Evolutionary conservation across 2,888 invertebrate genomes (phyloP).

Genomic region (Apamea monoglypha): DNA sequence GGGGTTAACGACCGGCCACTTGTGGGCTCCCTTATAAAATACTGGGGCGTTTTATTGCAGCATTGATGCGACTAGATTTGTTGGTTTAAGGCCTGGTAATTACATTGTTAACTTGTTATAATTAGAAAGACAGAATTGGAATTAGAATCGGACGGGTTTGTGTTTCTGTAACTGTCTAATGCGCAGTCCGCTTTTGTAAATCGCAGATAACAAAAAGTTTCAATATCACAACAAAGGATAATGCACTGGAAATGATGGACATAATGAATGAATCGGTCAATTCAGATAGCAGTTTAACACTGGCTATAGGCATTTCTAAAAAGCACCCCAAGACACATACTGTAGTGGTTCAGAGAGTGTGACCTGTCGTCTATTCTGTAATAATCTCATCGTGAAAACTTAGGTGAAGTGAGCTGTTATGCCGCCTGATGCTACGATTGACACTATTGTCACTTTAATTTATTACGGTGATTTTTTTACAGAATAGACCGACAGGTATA

Average conservation of each 20-base stretch:
- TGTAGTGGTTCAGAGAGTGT: neutral
- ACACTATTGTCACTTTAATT: too few relatives aligned
- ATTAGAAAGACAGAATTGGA: neutral
- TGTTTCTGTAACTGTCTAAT: neutral
- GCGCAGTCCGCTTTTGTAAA: neutral
- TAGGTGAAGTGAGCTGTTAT: too few relatives aligned
- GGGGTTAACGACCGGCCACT: conserved; percentile 76
- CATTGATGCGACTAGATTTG: conserved; percentile 5
- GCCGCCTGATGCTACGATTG: neutral
- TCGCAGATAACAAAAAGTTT: neutral
- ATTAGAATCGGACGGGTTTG: neutral
- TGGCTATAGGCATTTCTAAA: neutral
- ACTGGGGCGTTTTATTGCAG: conserved; percentile 32
- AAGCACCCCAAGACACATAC: neutral
- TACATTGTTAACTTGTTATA: neutral
- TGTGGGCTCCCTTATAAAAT: conserved; percentile 67
- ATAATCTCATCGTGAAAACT: too few relatives aligned
- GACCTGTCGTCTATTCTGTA: too few relatives aligned
- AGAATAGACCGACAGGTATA: neutral
- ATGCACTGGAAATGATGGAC: neutral
- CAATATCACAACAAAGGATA: neutral
- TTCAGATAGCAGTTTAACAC: neutral
- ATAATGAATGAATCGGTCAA: neutral
- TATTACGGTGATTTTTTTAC: too few relatives aligned
- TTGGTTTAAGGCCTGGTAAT: conserved; percentile 5